Percentiles rank a stretch among this genome's conserved stretches.
These are phyloP conservation scores for Acromyrmex echinatior DNA, from an alignment of 1,140 invertebrate genomes.

Conservation along the genomic window DNA sequence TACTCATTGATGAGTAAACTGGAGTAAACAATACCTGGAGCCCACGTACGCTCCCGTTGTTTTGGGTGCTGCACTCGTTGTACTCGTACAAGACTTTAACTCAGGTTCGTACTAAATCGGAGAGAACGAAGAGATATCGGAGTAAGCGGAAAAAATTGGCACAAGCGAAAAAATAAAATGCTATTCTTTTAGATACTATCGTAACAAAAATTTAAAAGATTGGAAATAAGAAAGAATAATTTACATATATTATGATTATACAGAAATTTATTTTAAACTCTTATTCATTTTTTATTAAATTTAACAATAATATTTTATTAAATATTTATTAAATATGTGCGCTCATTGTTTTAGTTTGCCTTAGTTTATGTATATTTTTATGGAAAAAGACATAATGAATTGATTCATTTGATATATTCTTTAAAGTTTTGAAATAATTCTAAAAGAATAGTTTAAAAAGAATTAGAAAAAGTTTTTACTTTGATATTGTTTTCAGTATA, in stretches of 20 bases:
- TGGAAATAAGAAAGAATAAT: neutral
- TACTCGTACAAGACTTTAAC: neutral
- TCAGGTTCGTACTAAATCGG: neutral
- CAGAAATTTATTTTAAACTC: neutral
- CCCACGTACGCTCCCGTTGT: conserved; percentile 10
- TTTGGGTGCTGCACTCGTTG: neutral
- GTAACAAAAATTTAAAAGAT: neutral
- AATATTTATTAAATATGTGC: neutral
- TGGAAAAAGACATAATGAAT: neutral
- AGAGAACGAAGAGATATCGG: neutral
- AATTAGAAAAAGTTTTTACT: neutral
- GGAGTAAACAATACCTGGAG: conserved; percentile 35
- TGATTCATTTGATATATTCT: neutral
- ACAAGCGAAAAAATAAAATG: neutral
- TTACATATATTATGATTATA: neutral
- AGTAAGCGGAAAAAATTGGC: neutral
- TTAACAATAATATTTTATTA: neutral
- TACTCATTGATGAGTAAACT: neutral
- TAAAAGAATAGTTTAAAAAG: neutral
- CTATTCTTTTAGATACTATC: neutral
- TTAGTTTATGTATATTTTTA: neutral
- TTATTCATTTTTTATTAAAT: neutral
- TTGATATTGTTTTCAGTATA: neutral
- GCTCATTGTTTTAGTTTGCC: neutral
- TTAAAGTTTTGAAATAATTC: neutral